Evolutionary conservation across 1,140 invertebrate genomes (phyloP).

Genomic region (Carcinoscorpius rotundicauda): DNA sequence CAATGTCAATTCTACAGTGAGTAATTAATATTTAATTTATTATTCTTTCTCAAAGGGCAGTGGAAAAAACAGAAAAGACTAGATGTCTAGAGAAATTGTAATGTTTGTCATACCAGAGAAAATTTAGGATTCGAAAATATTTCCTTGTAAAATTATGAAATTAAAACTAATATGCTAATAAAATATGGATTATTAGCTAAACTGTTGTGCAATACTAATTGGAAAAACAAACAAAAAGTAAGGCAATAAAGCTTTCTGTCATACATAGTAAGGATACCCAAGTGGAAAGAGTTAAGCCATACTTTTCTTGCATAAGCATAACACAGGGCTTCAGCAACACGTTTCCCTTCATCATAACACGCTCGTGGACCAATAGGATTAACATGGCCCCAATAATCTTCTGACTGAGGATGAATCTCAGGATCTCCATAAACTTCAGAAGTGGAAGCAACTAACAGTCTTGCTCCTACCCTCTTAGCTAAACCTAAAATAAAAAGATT

Average conservation of each 20-base stretch:
- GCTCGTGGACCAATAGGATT: conserved; percentile 90
- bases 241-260: not conserved
- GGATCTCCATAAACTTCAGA: conserved; percentile 98
- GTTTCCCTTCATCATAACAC: conserved; percentile 98
- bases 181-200: too few species aligned
- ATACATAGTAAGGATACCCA: conserved; percentile 4
- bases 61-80: too few species aligned
- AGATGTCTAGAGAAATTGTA: too few species aligned
- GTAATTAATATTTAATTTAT: too few species aligned
- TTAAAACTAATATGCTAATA: too few species aligned
- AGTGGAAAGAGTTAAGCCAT: conserved; percentile 2
- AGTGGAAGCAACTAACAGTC: conserved; percentile 90
- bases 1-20: too few species aligned
- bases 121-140: too few species aligned
- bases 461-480: conserved; percentile 85
- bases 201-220: too few species aligned
- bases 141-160: too few species aligned
- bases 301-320: conserved; percentile 93
- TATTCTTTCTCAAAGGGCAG: too few species aligned
- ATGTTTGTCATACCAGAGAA: too few species aligned
- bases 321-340: conserved; percentile 90
- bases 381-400: conserved; percentile 97
- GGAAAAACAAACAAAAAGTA: not conserved
- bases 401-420: conserved; percentile 87
- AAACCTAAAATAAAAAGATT: conserved; percentile 44